phyloP scores from a whole-genome alignment of 2,797 vertebrate genomes.

The Trichosurus vulpecula region DNA sequence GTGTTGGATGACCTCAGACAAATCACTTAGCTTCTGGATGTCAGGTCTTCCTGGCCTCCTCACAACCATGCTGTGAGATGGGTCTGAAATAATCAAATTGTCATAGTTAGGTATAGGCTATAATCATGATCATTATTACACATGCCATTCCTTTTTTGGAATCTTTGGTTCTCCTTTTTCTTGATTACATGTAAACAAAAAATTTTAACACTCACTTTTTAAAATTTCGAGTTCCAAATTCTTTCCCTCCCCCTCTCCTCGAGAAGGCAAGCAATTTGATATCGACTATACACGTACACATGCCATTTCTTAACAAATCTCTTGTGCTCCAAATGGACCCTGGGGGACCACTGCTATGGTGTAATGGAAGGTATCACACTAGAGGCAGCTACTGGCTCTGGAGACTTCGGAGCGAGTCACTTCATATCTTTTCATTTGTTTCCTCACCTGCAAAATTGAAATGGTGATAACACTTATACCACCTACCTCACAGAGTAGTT shows the following conservation, averaged over 20 bases:
- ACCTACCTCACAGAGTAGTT: not conserved
- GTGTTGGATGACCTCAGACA: not conserved
- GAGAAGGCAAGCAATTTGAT: not conserved
- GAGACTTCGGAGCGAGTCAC: not conserved
- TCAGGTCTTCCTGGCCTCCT: not conserved
- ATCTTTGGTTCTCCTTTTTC: not conserved
- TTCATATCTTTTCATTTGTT: not conserved
- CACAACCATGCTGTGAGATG: not conserved
- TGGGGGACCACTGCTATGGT: not conserved
- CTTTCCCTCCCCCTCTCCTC: not conserved
- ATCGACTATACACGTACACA: not conserved
- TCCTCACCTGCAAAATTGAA: not conserved
- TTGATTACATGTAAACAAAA: not conserved
- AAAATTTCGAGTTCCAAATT: not conserved
- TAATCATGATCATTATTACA: not conserved
- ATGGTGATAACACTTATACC: not conserved
- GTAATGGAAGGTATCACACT: not conserved
- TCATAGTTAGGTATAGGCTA: not conserved
- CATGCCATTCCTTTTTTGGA: not conserved
- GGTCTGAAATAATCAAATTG: not conserved
- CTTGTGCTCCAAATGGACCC: not conserved
- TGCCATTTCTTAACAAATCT: not conserved
- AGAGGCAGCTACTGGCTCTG: not conserved
- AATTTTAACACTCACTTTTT: not conserved
- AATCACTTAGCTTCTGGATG: not conserved